Conservation (phyloP, 2,888 invertebrate species). For the Caradrina kadenii region DNA sequence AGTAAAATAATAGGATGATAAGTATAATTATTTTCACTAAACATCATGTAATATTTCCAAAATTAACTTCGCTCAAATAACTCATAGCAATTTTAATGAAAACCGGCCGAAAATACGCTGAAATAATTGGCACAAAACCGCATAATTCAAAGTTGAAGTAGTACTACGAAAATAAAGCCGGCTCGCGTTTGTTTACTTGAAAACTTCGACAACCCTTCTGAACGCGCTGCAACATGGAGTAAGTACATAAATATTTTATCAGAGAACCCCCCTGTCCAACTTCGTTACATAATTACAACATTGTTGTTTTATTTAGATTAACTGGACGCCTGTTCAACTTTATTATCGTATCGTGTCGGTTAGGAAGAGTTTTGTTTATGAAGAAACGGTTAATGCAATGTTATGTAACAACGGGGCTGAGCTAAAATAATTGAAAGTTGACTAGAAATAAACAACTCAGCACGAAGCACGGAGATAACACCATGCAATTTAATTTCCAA, state of each 20-base stretch:
- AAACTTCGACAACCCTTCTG: slow-evolving; percentile 56
- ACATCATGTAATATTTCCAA: neutral
- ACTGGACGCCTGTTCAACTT: slow-evolving; percentile 41
- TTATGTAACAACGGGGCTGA: neutral
- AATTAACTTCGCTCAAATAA: neutral
- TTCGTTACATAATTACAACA: slow-evolving; percentile 56
- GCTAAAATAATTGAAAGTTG: too few relatives aligned
- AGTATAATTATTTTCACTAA: neutral
- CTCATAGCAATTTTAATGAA: slow-evolving; percentile 1
- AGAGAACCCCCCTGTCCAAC: slow-evolving; percentile 51
- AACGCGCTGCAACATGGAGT: slow-evolving; percentile 27
- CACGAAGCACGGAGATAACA: too few relatives aligned
- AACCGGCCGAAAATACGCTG: slow-evolving; percentile 5
- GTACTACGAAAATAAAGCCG: slow-evolving; percentile 29
- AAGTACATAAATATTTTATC: slow-evolving; percentile 61
- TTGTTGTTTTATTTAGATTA: slow-evolving; percentile 58
- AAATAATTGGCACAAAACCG: slow-evolving; percentile 29
- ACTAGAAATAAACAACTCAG: too few relatives aligned
- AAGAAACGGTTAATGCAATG: neutral
- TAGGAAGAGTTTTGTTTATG: slow-evolving; percentile 10
- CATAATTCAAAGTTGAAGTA: slow-evolving; percentile 44
- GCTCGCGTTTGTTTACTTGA: slow-evolving; percentile 51
- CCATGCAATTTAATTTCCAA: neutral
- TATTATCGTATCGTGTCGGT: slow-evolving; percentile 33
- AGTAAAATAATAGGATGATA: too few relatives aligned